A percentile compares a stretch with the other conserved stretches of the same genome.
These are phyloP conservation scores for Rhagoletis zephyria DNA, from an alignment of 1,140 invertebrate genomes.

Conservation along the genomic window DNA sequence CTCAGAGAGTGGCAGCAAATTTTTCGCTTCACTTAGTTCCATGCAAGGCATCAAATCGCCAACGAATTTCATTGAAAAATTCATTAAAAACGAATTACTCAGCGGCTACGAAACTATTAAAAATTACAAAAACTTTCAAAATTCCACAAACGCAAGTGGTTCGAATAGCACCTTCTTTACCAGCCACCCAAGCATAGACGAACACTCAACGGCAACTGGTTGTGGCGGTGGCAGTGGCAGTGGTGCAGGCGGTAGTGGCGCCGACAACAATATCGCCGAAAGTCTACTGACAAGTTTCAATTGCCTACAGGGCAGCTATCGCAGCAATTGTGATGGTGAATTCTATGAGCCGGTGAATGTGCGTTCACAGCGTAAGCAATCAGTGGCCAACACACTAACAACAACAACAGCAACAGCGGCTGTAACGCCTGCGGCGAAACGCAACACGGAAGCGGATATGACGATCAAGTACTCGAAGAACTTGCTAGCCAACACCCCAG, in stretches of 20 bases:
- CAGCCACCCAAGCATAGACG: background rate
- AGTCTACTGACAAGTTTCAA: slow-evolving; percentile 61
- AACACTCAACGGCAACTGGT: slow-evolving; percentile 22
- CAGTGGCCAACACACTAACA: slow-evolving; percentile 37
- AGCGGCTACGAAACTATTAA: slow-evolving; percentile 66
- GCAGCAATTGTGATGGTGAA: slow-evolving; percentile 64
- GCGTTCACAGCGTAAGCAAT: slow-evolving; percentile 46
- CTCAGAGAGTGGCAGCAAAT: slow-evolving; percentile 59
- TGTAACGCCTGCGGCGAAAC: slow-evolving; percentile 55
- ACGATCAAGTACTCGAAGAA: slow-evolving; percentile 61
- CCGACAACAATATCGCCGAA: slow-evolving; percentile 30
- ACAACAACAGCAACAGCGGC: slow-evolving; percentile 53
- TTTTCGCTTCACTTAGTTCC: slow-evolving; percentile 59
- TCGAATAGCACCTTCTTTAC: slow-evolving; percentile 51
- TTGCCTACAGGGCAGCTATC: slow-evolving; percentile 68
- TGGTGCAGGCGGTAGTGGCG: background rate
- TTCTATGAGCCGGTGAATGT: slow-evolving; percentile 65
- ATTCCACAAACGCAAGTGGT: slow-evolving; percentile 30
- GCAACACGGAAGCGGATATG: slow-evolving; percentile 47
- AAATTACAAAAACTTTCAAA: slow-evolving; percentile 60
- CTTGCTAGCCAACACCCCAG: slow-evolving; percentile 57
- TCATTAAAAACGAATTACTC: slow-evolving; percentile 65
- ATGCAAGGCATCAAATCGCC: slow-evolving; percentile 62
- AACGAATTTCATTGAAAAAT: slow-evolving; percentile 67
- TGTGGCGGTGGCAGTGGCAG: slow-evolving; percentile 40